These are phyloP conservation scores for Brachypalpus laphriformis DNA, from an alignment of 2,888 invertebrate species.

Conservation along the genomic window DNA sequence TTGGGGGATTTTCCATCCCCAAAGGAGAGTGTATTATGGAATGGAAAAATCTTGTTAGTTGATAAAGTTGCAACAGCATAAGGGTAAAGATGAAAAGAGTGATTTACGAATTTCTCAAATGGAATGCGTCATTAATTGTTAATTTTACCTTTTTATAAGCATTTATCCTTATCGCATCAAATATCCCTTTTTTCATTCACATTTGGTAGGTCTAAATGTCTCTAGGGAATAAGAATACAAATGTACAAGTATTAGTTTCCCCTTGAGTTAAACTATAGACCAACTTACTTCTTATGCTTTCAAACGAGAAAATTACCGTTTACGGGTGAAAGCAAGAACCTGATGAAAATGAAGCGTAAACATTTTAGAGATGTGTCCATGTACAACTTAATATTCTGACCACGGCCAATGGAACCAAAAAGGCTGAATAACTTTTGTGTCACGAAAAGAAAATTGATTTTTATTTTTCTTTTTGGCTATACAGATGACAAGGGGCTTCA, in stretches of 20 bases:
- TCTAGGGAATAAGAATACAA: conserved; percentile 36
- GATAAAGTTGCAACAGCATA: neutral
- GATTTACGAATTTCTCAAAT: conserved; percentile 30
- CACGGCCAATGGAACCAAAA: conserved; percentile 54
- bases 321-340: conserved; percentile 28
- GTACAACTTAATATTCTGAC: conserved; percentile 63
- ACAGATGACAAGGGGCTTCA: conserved; percentile 35
- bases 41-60: conserved; percentile 32
- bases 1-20: neutral
- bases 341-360: conserved; percentile 65
- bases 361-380: conserved; percentile 59
- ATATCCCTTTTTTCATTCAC: conserved; percentile 35
- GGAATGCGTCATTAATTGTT: conserved; percentile 52
- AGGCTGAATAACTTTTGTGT: conserved; percentile 62
- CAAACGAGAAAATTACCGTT: conserved; percentile 42
- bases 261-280: conserved; percentile 32
- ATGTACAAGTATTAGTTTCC: conserved; percentile 23
- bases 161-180: conserved; percentile 45
- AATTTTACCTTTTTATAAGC: conserved; percentile 56
- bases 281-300: conserved; percentile 37
- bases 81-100: conserved; percentile 27
- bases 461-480: conserved; percentile 35
- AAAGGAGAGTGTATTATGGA: neutral
- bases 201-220: conserved; percentile 18
- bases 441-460: conserved; percentile 70